Conservation (phyloP, 2,888 invertebrate genomes). For the Saturnia pavonia region DNA sequence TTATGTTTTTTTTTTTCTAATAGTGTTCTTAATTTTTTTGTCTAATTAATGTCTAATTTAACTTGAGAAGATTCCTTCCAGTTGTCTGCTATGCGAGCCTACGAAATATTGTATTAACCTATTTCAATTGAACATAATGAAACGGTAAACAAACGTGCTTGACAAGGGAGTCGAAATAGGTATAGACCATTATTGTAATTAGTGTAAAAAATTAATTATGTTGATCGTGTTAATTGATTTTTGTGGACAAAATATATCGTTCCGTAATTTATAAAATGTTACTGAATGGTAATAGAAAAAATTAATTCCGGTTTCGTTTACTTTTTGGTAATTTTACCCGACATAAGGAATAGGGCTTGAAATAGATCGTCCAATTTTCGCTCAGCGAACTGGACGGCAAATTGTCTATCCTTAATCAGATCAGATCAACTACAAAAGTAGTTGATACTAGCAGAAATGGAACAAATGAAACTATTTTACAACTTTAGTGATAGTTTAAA, state of each 20-base stretch:
- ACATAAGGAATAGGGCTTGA: not conserved
- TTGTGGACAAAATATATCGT: not conserved
- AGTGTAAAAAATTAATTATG: too few species aligned
- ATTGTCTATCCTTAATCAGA: not conserved
- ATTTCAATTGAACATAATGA: not conserved
- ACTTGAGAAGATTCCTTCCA: too few species aligned
- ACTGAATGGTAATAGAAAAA: not conserved
- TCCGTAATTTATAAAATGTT: not conserved
- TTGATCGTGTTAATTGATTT: slow-evolving; percentile 1
- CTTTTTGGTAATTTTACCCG: not conserved
- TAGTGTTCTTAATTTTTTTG: too few species aligned
- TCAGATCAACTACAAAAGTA: not conserved
- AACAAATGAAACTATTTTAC: not conserved
- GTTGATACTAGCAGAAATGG: not conserved
- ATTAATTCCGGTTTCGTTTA: not conserved
- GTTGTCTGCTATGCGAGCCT: not conserved
- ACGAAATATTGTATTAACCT: not conserved
- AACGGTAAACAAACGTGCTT: not conserved
- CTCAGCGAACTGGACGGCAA: not conserved
- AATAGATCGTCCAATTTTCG: not conserved
- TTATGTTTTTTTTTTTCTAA: too few species aligned
- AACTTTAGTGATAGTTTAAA: too few species aligned
- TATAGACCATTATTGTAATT: not conserved
- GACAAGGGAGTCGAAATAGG: not conserved
- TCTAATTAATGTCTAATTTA: too few species aligned